These are phyloP conservation scores for Pachyramphus minor DNA, from an alignment of 2,113 vertebrate species.

Conservation along the genomic window DNA sequence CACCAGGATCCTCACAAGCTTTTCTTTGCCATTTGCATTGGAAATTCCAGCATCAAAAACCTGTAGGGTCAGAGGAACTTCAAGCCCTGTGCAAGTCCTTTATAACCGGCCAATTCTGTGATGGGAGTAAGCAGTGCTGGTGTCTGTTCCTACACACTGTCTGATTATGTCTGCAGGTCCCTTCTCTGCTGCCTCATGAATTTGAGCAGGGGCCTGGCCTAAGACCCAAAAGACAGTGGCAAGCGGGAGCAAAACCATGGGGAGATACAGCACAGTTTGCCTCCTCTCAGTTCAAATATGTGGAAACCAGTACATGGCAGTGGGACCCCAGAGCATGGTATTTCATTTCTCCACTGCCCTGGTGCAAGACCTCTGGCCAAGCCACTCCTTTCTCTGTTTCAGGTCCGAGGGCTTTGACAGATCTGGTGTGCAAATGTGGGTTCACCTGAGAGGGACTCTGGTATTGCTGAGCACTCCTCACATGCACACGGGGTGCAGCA, in stretches of 20 bases:
- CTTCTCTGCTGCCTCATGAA: neutral
- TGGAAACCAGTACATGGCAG: rapidly evolving
- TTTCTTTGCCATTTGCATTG: neutral
- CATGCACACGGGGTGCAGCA: neutral
- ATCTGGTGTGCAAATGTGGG: rapidly evolving
- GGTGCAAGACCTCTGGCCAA: neutral
- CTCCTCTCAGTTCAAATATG: neutral
- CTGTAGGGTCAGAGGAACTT: neutral
- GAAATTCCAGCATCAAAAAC: neutral
- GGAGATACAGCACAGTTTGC: neutral
- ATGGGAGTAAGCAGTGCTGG: neutral
- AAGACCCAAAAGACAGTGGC: neutral
- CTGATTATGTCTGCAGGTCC: neutral
- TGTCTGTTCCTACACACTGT: neutral
- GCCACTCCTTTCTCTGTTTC: neutral
- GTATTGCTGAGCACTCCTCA: neutral
- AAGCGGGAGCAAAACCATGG: neutral
- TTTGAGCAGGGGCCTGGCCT: neutral
- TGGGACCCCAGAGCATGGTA: neutral
- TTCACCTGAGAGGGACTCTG: neutral
- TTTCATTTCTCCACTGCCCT: neutral
- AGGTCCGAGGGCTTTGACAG: neutral
- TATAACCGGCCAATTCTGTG: neutral
- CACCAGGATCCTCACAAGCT: neutral
- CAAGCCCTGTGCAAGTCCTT: neutral